phyloP scores from a whole-genome alignment of 2,888 invertebrate species.

The Nomada lathburiana region DNA sequence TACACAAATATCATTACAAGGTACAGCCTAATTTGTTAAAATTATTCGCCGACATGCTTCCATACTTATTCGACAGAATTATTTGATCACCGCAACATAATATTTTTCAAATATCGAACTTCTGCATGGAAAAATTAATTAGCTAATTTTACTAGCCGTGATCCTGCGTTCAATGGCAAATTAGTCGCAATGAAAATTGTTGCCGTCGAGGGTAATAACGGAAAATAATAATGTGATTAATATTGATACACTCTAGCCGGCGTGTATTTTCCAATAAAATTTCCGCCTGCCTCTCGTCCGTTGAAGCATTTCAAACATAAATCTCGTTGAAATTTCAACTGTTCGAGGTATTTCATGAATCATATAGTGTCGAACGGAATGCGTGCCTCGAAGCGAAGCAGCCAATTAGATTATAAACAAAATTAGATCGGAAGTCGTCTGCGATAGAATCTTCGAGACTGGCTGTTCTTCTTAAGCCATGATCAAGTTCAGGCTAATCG shows the following conservation, averaged over 20 bases:
- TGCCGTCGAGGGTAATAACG: not conserved
- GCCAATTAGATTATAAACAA: not conserved
- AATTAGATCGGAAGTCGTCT: not conserved
- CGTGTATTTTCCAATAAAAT: not conserved
- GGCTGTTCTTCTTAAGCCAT: constrained; percentile 8
- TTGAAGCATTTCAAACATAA: not conserved
- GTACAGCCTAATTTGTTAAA: too few relatives aligned
- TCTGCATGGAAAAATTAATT: too few relatives aligned
- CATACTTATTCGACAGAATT: too few relatives aligned
- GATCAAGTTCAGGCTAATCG: constrained; percentile 51
- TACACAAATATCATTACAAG: too few relatives aligned
- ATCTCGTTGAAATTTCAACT: not conserved
- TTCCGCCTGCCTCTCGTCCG: not conserved
- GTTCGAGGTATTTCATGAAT: not conserved
- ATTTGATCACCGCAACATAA: too few relatives aligned
- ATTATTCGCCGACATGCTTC: too few relatives aligned
- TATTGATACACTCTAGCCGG: not conserved
- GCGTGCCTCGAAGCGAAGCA: not conserved
- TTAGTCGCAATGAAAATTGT: not conserved
- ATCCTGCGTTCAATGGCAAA: not conserved
- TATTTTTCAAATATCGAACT: too few relatives aligned
- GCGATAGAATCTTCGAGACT: constrained; percentile 6
- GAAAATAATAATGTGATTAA: not conserved
- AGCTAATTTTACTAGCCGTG: not conserved
- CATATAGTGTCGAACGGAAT: too few relatives aligned